phyloP scores from a whole-genome alignment of 1,140 invertebrate genomes.

The Neelides sp. region DNA sequence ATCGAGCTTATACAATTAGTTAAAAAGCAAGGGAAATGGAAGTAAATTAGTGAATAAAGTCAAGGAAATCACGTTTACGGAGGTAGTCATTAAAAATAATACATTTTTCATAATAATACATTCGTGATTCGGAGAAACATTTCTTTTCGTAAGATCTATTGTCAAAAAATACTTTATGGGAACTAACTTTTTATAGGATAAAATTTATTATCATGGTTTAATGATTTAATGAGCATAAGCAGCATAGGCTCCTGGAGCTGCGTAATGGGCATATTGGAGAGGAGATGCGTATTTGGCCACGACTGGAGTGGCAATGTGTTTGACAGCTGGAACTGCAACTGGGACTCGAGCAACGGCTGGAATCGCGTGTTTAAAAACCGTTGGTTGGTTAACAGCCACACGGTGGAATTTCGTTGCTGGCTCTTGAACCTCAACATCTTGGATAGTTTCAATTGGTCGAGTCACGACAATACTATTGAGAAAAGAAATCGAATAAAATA shows the following conservation, averaged over 20 bases:
- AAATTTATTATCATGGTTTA: not conserved
- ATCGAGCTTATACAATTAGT: too few species aligned
- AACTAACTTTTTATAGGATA: not conserved
- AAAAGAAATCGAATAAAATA: too few species aligned
- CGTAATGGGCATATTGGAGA: not conserved
- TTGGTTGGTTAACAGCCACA: constrained; percentile 40
- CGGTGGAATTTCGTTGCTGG: constrained; percentile 44
- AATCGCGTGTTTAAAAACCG: constrained; percentile 39
- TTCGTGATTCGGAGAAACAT: too few species aligned
- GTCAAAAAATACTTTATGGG: too few species aligned
- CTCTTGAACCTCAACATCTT: constrained; percentile 45
- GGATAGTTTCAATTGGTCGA: constrained; percentile 48
- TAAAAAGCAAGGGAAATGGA: too few species aligned
- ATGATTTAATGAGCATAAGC: constrained; percentile 10
- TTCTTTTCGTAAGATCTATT: too few species aligned
- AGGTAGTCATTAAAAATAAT: too few species aligned
- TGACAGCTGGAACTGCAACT: constrained; percentile 26
- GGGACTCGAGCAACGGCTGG: constrained; percentile 31
- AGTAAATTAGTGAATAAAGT: too few species aligned
- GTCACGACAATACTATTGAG: constrained; percentile 50
- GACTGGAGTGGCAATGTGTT: constrained; percentile 26
- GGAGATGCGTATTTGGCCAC: constrained; percentile 14
- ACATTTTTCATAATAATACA: too few species aligned
- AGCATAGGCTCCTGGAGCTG: not conserved
- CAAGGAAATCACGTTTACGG: too few species aligned